phyloP scores from a whole-genome alignment of 2,797 vertebrate species.

The Rhinatrema bivittatum region DNA sequence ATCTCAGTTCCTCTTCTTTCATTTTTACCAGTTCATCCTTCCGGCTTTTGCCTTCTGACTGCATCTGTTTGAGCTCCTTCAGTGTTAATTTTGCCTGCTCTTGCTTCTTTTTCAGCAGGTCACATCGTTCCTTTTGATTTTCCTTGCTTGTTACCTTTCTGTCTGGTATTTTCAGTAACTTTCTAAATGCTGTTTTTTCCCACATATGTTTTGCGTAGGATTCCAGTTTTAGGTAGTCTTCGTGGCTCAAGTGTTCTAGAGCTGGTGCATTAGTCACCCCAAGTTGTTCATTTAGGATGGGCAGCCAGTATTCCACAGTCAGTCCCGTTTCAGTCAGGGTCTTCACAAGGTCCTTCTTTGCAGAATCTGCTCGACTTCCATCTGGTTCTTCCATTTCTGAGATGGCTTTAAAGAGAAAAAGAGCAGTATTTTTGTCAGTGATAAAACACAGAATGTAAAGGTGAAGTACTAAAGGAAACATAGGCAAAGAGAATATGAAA shows the following conservation, averaged over 20 bases:
- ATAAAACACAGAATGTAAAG: no score
- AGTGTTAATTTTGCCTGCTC: background rate
- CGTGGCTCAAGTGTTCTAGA: slow-evolving; percentile 16
- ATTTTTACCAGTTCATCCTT: background rate
- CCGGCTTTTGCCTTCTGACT: background rate
- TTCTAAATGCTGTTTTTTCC: slow-evolving; percentile 20
- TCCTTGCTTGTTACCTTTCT: background rate
- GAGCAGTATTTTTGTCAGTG: no score
- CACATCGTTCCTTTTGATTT: background rate
- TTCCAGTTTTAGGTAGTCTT: slow-evolving; percentile 29
- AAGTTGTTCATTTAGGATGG: background rate
- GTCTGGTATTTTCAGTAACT: background rate
- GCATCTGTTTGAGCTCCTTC: slow-evolving; percentile 4
- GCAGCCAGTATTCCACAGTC: background rate
- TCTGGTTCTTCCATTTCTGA: no score
- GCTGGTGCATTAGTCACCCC: slow-evolving; percentile 13
- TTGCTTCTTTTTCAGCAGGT: background rate
- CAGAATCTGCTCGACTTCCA: no score
- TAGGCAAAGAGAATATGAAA: no score
- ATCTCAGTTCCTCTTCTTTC: slow-evolving; percentile 17
- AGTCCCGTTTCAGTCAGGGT: background rate
- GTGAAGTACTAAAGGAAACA: no score
- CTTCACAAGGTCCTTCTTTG: background rate
- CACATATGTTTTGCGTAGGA: background rate
- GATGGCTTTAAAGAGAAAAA: no score